phyloP scores from a whole-genome alignment of 2,888 invertebrate genomes.

The Acanthopleura granulata region DNA sequence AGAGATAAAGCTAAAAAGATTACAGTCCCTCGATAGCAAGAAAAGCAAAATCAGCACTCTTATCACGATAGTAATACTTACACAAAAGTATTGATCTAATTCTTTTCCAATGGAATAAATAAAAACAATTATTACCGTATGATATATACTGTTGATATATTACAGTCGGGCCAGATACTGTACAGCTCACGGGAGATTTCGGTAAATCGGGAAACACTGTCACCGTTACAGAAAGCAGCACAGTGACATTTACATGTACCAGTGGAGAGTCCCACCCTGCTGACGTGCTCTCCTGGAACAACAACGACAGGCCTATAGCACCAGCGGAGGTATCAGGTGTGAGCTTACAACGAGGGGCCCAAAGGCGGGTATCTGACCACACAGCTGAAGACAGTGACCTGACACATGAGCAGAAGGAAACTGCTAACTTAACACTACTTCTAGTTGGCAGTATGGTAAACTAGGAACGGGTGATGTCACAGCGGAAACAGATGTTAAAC shows the following conservation, averaged over 20 bases:
- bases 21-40: too few relatives aligned
- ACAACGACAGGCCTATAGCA: background rate
- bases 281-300: background rate
- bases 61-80: too few relatives aligned
- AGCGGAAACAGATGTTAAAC: too few relatives aligned
- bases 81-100: too few relatives aligned
- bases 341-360: background rate
- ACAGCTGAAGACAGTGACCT: background rate
- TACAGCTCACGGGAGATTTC: background rate
- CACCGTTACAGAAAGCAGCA: background rate
- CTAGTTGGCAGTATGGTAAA: too few relatives aligned
- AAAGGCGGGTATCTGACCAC: background rate
- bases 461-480: too few relatives aligned
- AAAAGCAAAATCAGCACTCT: too few relatives aligned
- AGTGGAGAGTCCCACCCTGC: background rate
- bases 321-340: background rate
- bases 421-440: too few relatives aligned
- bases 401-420: too few relatives aligned
- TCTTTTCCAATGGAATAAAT: too few relatives aligned
- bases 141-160: background rate
- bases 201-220: background rate
- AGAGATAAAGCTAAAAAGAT: too few relatives aligned
- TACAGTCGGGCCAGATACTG: background rate
- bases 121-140: too few relatives aligned
- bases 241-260: background rate